Percentiles rank a stretch among this genome's conserved stretches.
phyloP scores from a whole-genome alignment of 2,888 invertebrate species.

The Conus canariensis region DNA sequence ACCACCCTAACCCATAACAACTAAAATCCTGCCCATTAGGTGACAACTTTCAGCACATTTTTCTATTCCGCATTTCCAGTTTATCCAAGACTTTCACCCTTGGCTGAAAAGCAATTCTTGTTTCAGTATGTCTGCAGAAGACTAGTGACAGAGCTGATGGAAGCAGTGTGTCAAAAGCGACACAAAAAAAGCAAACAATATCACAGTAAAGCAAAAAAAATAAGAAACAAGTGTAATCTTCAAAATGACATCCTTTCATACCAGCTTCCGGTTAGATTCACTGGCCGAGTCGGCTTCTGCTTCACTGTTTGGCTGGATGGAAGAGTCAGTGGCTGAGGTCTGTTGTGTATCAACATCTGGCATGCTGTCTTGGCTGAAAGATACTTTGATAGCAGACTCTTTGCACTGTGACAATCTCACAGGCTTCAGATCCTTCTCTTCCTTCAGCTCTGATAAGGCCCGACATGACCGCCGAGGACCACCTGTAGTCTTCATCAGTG shows the following conservation, averaged over 20 bases:
- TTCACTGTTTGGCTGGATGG: conserved; percentile 17
- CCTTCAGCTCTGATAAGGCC: conserved; percentile 24
- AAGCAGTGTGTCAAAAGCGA: no score
- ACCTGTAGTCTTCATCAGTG: conserved; percentile 39
- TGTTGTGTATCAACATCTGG: not conserved
- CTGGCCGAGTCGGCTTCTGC: conserved; percentile 40
- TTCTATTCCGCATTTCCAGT: no score
- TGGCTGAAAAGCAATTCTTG: no score
- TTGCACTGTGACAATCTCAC: not conserved
- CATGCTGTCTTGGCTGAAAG: not conserved
- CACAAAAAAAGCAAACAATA: not conserved
- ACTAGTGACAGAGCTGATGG: no score
- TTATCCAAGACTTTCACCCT: no score
- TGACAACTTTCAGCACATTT: no score
- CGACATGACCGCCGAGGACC: conserved; percentile 35
- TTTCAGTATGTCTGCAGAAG: no score
- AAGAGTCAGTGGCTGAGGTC: not conserved
- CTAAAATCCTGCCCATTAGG: no score
- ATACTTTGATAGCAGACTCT: not conserved
- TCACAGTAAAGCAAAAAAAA: no score
- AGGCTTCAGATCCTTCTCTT: conserved; percentile 36
- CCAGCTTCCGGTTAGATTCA: conserved; percentile 51
- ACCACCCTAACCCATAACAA: no score
- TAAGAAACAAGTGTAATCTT: not conserved
- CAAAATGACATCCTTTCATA: not conserved